These are phyloP conservation scores for Cygnus atratus DNA, from an alignment of 2,113 vertebrate species.

Conservation along the genomic window DNA sequence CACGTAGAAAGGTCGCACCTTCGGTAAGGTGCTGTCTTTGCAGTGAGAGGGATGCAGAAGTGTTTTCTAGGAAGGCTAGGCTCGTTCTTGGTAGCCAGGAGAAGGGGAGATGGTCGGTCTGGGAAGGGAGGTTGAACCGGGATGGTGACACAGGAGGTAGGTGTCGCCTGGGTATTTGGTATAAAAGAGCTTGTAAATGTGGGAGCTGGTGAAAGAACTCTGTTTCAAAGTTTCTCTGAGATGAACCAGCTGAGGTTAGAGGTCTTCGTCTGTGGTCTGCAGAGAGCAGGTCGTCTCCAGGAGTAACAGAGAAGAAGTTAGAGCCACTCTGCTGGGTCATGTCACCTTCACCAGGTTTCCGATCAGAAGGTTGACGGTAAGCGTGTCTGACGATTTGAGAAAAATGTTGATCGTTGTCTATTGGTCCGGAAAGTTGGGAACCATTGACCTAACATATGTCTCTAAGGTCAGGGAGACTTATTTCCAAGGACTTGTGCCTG, in stretches of 20 bases:
- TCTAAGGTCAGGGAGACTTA: background rate
- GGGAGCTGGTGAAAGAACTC: background rate
- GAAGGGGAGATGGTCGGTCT: background rate
- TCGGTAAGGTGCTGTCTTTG: background rate
- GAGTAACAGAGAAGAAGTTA: background rate
- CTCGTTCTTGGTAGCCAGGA: background rate
- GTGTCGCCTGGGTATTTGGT: background rate
- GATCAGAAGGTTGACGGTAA: background rate
- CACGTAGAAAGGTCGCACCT: background rate
- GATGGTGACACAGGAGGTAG: background rate
- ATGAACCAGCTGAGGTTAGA: background rate
- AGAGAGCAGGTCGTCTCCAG: background rate
- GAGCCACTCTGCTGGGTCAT: background rate
- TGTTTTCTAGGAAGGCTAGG: background rate
- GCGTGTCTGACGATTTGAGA: background rate
- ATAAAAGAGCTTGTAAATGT: background rate
- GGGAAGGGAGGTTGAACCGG: background rate
- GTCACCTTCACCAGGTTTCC: background rate
- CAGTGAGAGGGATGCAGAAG: background rate
- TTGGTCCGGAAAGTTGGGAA: slow-evolving; percentile 19
- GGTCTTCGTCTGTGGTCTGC: background rate
- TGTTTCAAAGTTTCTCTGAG: background rate
- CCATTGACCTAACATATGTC: background rate
- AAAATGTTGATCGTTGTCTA: background rate
- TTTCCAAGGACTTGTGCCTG: background rate